A percentile compares a stretch with the other conserved stretches of the same genome.
Evolutionary conservation across 2,888 invertebrate genomes (phyloP).

Genomic region (Zhengitettix transpicula): DNA sequence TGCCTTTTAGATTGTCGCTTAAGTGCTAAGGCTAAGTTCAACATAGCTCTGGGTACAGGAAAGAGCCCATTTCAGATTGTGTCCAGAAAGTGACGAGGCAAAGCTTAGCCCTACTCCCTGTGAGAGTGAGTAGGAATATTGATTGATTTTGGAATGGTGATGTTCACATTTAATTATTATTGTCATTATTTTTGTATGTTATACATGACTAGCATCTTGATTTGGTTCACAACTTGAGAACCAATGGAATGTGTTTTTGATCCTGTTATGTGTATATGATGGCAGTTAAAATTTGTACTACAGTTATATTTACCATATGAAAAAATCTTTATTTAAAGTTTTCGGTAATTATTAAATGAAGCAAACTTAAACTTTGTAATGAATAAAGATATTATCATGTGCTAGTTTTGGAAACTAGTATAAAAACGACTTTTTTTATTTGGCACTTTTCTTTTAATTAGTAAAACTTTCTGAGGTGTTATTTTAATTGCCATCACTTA

Average conservation of each 20-base stretch:
- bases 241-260: not conserved
- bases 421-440: too few species aligned
- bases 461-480: too few species aligned
- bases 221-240: not conserved
- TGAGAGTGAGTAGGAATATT: not conserved
- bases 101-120: not conserved
- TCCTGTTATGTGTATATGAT: not conserved
- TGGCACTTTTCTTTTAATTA: too few species aligned
- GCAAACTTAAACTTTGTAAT: too few species aligned
- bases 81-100: conserved; percentile 10
- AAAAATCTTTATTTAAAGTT: too few species aligned
- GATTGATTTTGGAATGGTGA: not conserved
- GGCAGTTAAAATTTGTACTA: not conserved
- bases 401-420: too few species aligned
- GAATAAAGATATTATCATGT: too few species aligned
- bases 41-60: conserved; percentile 10
- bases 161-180: not conserved
- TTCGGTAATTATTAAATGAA: too few species aligned
- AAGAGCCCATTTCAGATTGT: conserved; percentile 10
- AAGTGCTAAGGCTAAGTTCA: conserved; percentile 13
- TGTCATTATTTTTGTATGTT: not conserved
- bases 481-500: too few species aligned
- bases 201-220: not conserved
- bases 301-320: too few species aligned
- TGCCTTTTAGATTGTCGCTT: conserved; percentile 11